Evolutionary conservation across 2,797 vertebrate species (phyloP).

Genomic region (Eutrigla gurnardus): DNA sequence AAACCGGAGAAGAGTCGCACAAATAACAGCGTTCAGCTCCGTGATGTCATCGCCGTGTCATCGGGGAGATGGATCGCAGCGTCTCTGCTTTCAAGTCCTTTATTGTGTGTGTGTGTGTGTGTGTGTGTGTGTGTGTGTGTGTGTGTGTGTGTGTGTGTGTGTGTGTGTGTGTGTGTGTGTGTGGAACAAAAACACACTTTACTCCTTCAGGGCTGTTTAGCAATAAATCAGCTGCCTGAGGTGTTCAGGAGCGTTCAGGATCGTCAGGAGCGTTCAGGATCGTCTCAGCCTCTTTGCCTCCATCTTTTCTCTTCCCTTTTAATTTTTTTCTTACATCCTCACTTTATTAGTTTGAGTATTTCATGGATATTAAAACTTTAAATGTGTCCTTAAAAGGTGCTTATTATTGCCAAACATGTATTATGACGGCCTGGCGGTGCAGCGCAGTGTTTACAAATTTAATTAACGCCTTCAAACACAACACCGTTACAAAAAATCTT

Average conservation of each 20-base stretch:
- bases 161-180: too few relatives aligned
- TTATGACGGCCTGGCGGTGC: neutral
- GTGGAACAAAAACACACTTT: conserved; percentile 1
- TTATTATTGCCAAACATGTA: neutral
- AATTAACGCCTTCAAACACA: neutral
- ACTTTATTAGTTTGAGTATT: too few relatives aligned
- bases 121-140: too few relatives aligned
- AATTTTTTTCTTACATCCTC: too few relatives aligned
- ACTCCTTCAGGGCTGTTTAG: conserved; percentile 27
- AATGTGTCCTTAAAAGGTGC: too few relatives aligned
- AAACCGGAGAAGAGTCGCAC: too few relatives aligned
- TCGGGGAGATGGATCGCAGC: conserved; percentile 34
- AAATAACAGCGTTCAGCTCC: conserved; percentile 22
- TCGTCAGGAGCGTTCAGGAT: conserved; percentile 27
- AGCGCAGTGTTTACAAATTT: neutral
- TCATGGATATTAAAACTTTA: too few relatives aligned
- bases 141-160: too few relatives aligned
- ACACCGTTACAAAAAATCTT: neutral
- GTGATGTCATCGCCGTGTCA: conserved; percentile 42
- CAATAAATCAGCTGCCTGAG: conserved; percentile 61
- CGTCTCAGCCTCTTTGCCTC: neutral
- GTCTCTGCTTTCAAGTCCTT: conserved; percentile 11
- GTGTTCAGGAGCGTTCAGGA: conserved; percentile 44
- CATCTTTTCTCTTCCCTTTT: neutral
- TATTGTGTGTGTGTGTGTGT: too few relatives aligned